Conservation (phyloP, 2,797 vertebrate genomes). For the Acanthurus leucopareius region DNA sequence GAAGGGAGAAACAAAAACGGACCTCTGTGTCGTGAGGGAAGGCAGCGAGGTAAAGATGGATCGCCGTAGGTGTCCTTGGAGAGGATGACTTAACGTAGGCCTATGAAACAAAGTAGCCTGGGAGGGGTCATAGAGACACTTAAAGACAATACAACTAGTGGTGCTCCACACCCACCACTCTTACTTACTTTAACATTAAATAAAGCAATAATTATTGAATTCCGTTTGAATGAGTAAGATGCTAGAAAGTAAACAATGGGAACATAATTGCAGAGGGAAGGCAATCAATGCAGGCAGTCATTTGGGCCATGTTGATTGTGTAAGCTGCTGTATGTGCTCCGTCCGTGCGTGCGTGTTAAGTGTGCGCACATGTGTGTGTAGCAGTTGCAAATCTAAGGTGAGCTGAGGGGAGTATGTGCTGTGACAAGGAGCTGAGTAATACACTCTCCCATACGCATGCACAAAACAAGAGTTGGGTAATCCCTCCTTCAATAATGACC, state of each 20-base stretch:
- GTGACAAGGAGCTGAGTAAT: conserved; percentile 87
- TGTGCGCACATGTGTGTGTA: conserved; percentile 60
- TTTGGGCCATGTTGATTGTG: conserved; percentile 99
- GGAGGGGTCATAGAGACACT: conserved; percentile 72
- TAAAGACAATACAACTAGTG: conserved; percentile 86
- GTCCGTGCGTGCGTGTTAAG: conserved; percentile 27
- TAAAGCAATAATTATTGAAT: conserved; percentile 99
- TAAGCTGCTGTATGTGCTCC: conserved; percentile 86
- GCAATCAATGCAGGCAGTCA: conserved; percentile 99
- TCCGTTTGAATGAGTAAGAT: conserved; percentile 99
- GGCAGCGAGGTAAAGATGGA: conserved; percentile 73
- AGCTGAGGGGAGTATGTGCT: conserved; percentile 68
- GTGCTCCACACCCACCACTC: conserved; percentile 87
- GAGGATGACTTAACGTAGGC: conserved; percentile 69
- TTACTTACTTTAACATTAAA: conserved; percentile 99
- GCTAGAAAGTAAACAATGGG: conserved; percentile 99
- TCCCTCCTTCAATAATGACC: conserved; percentile 98
- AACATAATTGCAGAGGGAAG: conserved; percentile 99
- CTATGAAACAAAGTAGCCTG: conserved; percentile 69
- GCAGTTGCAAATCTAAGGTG: conserved; percentile 67
- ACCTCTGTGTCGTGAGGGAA: conserved; percentile 65
- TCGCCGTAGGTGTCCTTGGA: conserved; percentile 73
- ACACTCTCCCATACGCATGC: conserved; percentile 78
- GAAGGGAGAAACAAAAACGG: conserved; percentile 67
- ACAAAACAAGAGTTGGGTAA: conserved; percentile 89